Evolutionary conservation across 2,888 invertebrate genomes (phyloP).

Genomic region (Drosophila flavopinicola): DNA sequence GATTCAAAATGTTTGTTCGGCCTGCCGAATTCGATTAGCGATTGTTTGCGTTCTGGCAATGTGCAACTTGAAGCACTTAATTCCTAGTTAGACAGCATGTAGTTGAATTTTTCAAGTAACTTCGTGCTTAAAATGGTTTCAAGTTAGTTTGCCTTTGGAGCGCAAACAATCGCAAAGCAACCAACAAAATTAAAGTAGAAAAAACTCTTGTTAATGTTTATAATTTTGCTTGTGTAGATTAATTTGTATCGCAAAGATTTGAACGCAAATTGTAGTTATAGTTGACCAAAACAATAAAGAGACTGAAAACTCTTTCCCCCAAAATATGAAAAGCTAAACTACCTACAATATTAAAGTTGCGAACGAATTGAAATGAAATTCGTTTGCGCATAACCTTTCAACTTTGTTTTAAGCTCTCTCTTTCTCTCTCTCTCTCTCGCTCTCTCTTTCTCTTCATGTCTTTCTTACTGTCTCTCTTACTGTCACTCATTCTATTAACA

Average conservation of each 20-base stretch:
- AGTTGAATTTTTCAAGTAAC: conserved; percentile 12
- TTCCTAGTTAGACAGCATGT: conserved; percentile 13
- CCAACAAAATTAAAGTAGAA: neutral
- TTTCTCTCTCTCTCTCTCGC: conserved; percentile 2
- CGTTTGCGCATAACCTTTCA: conserved; percentile 9
- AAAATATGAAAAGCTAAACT: conserved; percentile 19
- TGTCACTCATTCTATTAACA: neutral
- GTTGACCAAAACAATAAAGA: conserved; percentile 30
- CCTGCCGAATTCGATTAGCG: conserved; percentile 19
- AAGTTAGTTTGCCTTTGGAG: neutral
- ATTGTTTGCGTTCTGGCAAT: conserved; percentile 19
- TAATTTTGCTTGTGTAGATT: conserved; percentile 83
- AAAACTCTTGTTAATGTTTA: conserved; percentile 56
- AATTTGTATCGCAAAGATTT: conserved; percentile 75
- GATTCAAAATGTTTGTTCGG: conserved; percentile 20
- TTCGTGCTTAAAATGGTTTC: conserved; percentile 2
- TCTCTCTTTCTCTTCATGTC: neutral
- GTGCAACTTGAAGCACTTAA: conserved; percentile 5
- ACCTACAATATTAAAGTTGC: conserved; percentile 4
- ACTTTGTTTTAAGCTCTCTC: conserved; percentile 8
- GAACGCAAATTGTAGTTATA: conserved; percentile 76
- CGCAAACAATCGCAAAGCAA: conserved; percentile 13
- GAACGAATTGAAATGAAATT: conserved; percentile 11
- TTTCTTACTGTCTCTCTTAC: conserved; percentile 8
- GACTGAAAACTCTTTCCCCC: neutral